Conservation (phyloP, 2,797 vertebrate genomes). For the Astyanax mexicanus region DNA sequence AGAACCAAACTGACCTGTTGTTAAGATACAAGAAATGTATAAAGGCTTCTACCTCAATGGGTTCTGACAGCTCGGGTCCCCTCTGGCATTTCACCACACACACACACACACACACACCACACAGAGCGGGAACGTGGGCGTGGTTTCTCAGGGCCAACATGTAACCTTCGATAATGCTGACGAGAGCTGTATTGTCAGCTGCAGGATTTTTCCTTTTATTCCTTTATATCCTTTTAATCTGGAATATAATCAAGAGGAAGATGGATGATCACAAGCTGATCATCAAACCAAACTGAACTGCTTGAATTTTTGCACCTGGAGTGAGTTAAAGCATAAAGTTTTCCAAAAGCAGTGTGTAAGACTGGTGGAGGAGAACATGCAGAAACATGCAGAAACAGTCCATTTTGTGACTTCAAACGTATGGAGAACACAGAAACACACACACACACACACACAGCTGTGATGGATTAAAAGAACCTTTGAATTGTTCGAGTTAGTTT, state of each 20-base stretch:
- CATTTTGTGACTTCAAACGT: constrained; percentile 41
- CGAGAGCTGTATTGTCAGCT: constrained; percentile 28
- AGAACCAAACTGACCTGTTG: constrained; percentile 71
- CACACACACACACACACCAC: constrained; percentile 6
- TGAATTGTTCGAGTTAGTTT: not conserved
- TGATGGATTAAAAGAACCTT: too few species aligned
- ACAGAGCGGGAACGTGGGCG: not conserved
- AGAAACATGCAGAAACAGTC: not conserved
- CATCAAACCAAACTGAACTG: too few species aligned
- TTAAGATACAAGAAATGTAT: constrained; percentile 72
- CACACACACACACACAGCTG: too few species aligned
- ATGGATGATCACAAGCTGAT: too few species aligned
- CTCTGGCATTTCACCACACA: constrained; percentile 48
- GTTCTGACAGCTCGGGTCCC: constrained; percentile 56
- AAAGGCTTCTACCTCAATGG: constrained; percentile 55
- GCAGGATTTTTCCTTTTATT: constrained; percentile 4
- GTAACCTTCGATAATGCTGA: constrained; percentile 34
- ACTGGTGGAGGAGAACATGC: constrained; percentile 4
- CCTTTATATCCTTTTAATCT: too few species aligned
- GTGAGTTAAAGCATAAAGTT: too few species aligned
- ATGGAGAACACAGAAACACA: not conserved
- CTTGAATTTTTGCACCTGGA: too few species aligned
- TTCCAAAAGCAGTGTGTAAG: too few species aligned
- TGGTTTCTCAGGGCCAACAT: constrained; percentile 33
- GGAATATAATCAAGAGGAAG: too few species aligned